A percentile compares a stretch with the other conserved stretches of the same genome.
phyloP scores from a whole-genome alignment of 2,113 vertebrate genomes.

The Oryzias woworae region DNA sequence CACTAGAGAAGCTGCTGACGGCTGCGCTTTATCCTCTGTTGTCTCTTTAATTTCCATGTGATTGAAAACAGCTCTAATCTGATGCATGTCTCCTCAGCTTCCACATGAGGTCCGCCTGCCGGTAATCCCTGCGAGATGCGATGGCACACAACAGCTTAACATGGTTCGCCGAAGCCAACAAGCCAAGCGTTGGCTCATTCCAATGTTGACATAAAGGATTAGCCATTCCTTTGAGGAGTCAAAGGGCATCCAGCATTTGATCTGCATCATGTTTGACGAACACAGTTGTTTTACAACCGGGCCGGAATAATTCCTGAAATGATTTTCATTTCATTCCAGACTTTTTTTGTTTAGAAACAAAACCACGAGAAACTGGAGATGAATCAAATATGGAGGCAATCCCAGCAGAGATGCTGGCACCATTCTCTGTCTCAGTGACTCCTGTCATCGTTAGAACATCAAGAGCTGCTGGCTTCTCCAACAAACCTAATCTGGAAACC shows the following conservation, averaged over 20 bases:
- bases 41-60: slow-evolving; percentile 36
- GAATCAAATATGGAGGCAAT: too few relatives aligned
- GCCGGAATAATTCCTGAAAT: too few relatives aligned
- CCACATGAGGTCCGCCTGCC: not conserved
- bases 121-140: slow-evolving; percentile 27
- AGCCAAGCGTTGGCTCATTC: not conserved
- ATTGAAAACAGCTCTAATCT: slow-evolving; percentile 48
- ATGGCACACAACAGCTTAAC: slow-evolving; percentile 20
- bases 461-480: too few relatives aligned
- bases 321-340: too few relatives aligned
- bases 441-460: too few relatives aligned
- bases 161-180: slow-evolving; percentile 5
- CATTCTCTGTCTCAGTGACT: too few relatives aligned
- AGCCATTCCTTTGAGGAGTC: not conserved
- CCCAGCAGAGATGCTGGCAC: too few relatives aligned
- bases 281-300: not conserved
- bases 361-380: too few relatives aligned
- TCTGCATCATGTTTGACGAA: not conserved
- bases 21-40: slow-evolving; percentile 14
- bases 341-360: too few relatives aligned
- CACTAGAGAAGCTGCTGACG: not conserved
- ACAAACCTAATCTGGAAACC: too few relatives aligned
- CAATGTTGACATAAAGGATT: slow-evolving; percentile 12
- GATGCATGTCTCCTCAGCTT: not conserved
- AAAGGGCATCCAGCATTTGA: not conserved